These are phyloP conservation scores for Chinchilla lanigera DNA, from an alignment of 2,113 vertebrate species.

Conservation along the genomic window DNA sequence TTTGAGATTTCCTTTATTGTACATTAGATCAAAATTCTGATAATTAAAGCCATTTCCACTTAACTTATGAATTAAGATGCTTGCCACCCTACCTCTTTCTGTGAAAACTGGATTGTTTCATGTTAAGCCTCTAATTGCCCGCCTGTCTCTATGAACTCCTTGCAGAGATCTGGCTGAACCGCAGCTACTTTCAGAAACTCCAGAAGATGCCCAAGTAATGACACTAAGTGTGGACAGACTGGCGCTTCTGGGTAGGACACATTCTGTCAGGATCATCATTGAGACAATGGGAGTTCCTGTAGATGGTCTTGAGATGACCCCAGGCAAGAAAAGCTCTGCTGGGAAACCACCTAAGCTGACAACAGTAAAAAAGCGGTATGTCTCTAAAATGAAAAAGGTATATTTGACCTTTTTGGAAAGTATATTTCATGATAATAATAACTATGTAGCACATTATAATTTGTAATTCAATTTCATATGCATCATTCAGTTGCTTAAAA, in stretches of 20 bases:
- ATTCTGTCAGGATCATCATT: conserved; percentile 88
- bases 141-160: conserved; percentile 27
- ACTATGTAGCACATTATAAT: not conserved
- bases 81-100: not conserved
- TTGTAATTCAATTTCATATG: conserved; percentile 23
- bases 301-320: conserved; percentile 75
- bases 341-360: conserved; percentile 88
- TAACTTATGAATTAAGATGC: conserved; percentile 18
- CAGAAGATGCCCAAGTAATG: not conserved
- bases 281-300: conserved; percentile 88
- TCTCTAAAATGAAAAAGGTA: conserved; percentile 29
- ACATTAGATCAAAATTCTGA: conserved; percentile 34
- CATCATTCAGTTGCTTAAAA: conserved; percentile 19
- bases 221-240: conserved; percentile 87
- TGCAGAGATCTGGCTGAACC: conserved; percentile 68
- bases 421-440: not conserved
- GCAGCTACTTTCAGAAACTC: not conserved
- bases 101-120: not conserved
- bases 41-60: not conserved
- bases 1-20: conserved; percentile 45
- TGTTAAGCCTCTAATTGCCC: not conserved
- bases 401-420: conserved; percentile 30
- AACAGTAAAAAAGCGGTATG: conserved; percentile 89
- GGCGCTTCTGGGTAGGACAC: conserved; percentile 86
- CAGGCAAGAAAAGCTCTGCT: conserved; percentile 80